phyloP scores from a whole-genome alignment of 1,140 invertebrate species.

The Sitophilus oryzae region DNA sequence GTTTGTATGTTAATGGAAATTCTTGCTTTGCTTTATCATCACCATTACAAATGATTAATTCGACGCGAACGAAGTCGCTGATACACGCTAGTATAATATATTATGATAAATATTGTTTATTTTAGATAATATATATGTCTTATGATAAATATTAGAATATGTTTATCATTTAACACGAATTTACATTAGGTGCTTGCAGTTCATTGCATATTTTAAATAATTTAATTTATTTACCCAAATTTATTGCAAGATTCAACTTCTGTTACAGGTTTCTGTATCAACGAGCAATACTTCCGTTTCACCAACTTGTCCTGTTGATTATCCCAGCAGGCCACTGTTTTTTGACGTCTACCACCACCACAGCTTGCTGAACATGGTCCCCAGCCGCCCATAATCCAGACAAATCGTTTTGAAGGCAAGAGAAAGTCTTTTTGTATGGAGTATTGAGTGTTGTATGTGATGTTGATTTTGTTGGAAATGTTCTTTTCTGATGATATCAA shows the following conservation, averaged over 20 bases:
- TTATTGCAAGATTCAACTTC: conserved; percentile 48
- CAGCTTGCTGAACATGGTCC: conserved; percentile 52
- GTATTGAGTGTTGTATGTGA: conserved; percentile 40
- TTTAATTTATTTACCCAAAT: conserved; percentile 44
- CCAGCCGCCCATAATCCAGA: conserved; percentile 52
- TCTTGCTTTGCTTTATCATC: too few species aligned
- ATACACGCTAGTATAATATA: too few species aligned
- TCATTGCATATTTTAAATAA: too few species aligned
- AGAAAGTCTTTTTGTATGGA: conserved; percentile 39
- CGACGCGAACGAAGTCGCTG: too few species aligned
- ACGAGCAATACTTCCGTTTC: conserved; percentile 46
- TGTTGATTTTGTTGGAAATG: conserved; percentile 32
- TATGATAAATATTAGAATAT: too few species aligned
- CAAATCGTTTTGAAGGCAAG: conserved; percentile 44
- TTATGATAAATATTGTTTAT: too few species aligned
- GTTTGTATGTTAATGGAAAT: too few species aligned
- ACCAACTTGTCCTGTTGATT: conserved; percentile 46
- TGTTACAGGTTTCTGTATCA: conserved; percentile 44
- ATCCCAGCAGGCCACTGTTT: conserved; percentile 49
- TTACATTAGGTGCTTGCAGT: too few species aligned
- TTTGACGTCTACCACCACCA: conserved; percentile 49
- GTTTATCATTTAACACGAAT: too few species aligned
- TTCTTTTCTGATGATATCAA: conserved; percentile 22
- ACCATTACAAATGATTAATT: too few species aligned
- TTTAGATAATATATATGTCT: too few species aligned